These are phyloP conservation scores for Trachelus tabidus DNA, from an alignment of 2,888 invertebrate genomes.

Conservation along the genomic window DNA sequence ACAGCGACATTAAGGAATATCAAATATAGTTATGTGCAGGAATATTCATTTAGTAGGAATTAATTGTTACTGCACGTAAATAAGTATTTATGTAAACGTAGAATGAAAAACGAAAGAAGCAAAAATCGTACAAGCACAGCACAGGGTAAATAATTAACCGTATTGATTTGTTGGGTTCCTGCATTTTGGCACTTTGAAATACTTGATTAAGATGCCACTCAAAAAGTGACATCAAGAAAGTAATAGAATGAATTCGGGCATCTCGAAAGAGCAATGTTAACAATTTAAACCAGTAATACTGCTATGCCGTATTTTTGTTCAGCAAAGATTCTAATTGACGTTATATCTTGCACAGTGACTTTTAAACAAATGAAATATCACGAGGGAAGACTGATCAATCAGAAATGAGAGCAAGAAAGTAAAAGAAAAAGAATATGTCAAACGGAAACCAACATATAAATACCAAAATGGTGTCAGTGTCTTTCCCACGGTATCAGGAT, in stretches of 20 bases:
- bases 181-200: not conserved
- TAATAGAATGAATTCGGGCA: too few species aligned
- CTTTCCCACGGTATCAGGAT: conserved; percentile 41
- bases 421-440: not conserved
- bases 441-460: not conserved
- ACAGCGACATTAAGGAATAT: conserved; percentile 5
- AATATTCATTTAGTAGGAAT: conserved; percentile 12
- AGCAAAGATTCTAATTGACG: not conserved
- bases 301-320: not conserved
- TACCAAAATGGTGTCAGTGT: not conserved
- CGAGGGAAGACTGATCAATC: not conserved
- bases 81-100: not conserved
- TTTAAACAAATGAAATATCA: not conserved
- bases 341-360: not conserved
- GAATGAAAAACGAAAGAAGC: not conserved
- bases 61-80: conserved; percentile 14
- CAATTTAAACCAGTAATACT: too few species aligned
- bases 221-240: too few species aligned
- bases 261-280: too few species aligned
- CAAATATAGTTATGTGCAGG: conserved; percentile 6
- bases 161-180: not conserved
- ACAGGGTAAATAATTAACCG: not conserved
- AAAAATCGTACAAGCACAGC: not conserved
- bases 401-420: not conserved
- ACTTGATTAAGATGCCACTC: not conserved